Base-by-base conservation (phyloP, 1,140 invertebrate genomes). In the Carcinoscorpius rotundicauda region DNA sequence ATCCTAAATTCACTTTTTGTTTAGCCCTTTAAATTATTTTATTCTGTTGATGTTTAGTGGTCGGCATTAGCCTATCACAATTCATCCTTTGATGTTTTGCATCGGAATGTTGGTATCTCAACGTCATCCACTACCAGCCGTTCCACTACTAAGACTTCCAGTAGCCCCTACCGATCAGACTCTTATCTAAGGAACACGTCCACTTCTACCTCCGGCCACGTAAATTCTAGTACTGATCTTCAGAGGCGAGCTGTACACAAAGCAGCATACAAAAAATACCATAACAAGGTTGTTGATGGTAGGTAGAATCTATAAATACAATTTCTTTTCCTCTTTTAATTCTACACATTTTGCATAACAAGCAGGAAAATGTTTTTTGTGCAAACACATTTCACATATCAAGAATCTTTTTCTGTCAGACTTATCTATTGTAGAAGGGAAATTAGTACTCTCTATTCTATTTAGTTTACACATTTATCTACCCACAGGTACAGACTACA, bases 71-170 rank as follows among this genome's bases (percentile, higher is more conserved):
- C 89, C 0, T 93, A 93, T 74, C 85, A 77, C 55, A 74, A 87
- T 69, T 86, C 85, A 69, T 81, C 82, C 49, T 76, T 77, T 60
- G 81, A 75, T 73, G 78, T 82, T 29, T 79, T 84, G 3, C 78
- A 87, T 68, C 78, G 91, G 60, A 93, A 93, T 73, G 86, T 96
- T 67, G 93, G 93, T 49, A 94, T 97, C 66, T 96, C 93, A n/a
- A 93, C 91, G 1, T 93, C 91, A 0, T 93, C 89, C 64, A 96
- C 93, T 1, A 97, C 93, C 3, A 94, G 91, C 10, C 80, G 91
- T 63, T 95, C 92, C 52, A 97, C 93, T 4, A 93, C 90, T 52
- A 97, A 96, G 77, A 95, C 91, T 6, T 89, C 89, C 71, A 93
- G 90, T 49, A 93, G 90, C 77, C 89, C 91, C 6, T 95, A 94